These are phyloP conservation scores for Rhizomys pruinosus DNA, from an alignment of 2,113 vertebrate species.

Conservation along the genomic window DNA sequence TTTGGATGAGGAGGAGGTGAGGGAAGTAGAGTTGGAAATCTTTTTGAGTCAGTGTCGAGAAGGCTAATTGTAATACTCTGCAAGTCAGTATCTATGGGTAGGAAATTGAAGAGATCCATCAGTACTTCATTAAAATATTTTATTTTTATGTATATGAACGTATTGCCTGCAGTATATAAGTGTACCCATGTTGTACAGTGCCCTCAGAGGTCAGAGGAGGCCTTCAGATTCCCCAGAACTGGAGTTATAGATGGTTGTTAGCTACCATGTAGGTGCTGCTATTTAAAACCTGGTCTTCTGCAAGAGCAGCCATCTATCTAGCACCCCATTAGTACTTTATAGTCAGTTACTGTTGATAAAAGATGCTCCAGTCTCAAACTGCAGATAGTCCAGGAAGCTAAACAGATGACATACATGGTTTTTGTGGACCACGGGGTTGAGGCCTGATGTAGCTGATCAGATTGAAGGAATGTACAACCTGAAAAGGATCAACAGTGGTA, in stretches of 20 bases:
- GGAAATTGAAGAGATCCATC: background rate
- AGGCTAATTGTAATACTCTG: background rate
- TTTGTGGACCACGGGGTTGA: background rate
- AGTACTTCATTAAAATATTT: no score
- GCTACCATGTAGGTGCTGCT: no score
- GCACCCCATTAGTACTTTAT: background rate
- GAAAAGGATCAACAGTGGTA: background rate
- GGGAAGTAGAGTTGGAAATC: background rate
- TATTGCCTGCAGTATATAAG: no score
- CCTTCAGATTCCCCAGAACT: no score
- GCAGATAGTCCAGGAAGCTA: background rate
- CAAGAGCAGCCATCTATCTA: no score
- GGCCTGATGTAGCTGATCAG: background rate
- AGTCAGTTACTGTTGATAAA: background rate
- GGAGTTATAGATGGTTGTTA: no score
- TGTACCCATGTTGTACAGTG: no score
- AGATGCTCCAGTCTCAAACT: background rate
- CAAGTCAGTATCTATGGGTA: background rate
- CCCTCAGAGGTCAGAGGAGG: no score
- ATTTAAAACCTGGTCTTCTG: no score
- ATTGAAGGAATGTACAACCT: background rate
- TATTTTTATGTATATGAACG: no score
- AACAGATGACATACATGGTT: background rate
- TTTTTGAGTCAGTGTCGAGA: background rate
- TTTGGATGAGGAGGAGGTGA: slow-evolving; percentile 12